Percentiles rank a stretch among this genome's conserved stretches.
phyloP scores from a whole-genome alignment of 2,888 invertebrate species.

The Hemithea aestivaria region DNA sequence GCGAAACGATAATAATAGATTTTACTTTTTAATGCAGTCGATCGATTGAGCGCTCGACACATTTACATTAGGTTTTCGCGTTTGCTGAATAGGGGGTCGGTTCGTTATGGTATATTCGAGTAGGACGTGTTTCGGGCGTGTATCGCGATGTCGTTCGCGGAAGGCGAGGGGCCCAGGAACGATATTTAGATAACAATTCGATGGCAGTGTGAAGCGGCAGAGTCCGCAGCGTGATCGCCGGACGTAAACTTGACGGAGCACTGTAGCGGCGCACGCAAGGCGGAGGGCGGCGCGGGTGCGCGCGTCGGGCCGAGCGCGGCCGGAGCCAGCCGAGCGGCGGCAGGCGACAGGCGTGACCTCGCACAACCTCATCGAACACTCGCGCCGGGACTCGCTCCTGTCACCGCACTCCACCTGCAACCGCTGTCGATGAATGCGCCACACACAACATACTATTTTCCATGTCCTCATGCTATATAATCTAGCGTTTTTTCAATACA shows the following conservation, averaged over 20 bases:
- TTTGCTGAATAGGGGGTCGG: conserved; percentile 39
- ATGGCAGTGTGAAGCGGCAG: conserved; percentile 71
- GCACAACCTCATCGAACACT: conserved; percentile 68
- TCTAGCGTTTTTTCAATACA: too few relatives aligned
- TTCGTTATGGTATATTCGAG: conserved; percentile 31
- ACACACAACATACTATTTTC: too few relatives aligned
- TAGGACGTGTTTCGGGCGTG: conserved; percentile 38
- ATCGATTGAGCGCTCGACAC: conserved; percentile 69
- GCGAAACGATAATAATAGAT: conserved; percentile 66
- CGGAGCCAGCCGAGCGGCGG: conserved; percentile 45
- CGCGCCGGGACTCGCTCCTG: conserved; percentile 55
- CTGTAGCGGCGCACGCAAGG: conserved; percentile 66
- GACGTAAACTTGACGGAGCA: conserved; percentile 61
- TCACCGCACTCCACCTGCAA: conserved; percentile 41
- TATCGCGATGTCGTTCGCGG: conserved; percentile 56
- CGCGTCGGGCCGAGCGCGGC: conserved; percentile 56
- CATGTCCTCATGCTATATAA: too few relatives aligned
- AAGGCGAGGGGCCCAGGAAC: conserved; percentile 60
- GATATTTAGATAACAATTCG: conserved; percentile 65
- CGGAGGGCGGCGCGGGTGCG: conserved; percentile 62
- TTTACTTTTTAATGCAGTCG: conserved; percentile 71
- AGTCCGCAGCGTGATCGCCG: conserved; percentile 68
- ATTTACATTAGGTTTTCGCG: conserved; percentile 51
- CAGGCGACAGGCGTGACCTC: conserved; percentile 70
- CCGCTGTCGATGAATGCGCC: too few relatives aligned